Evolutionary conservation across 1,140 invertebrate genomes (phyloP).

Genomic region (Marisa cornuarietis): DNA sequence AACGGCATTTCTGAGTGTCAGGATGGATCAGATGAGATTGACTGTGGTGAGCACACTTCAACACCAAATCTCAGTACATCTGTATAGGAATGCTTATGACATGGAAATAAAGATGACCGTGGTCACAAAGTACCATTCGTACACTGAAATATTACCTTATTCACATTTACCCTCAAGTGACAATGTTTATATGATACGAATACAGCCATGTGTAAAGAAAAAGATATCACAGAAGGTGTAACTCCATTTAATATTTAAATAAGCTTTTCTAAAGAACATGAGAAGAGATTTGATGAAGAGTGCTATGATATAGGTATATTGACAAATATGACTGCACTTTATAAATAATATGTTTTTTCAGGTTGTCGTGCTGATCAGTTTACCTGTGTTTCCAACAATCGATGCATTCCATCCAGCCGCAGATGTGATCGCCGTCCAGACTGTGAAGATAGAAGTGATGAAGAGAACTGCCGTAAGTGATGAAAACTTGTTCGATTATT

Average conservation of each 20-base stretch:
- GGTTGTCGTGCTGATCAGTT: slow-evolving; percentile 27
- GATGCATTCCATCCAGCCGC: slow-evolving; percentile 25
- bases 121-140: too few relatives aligned
- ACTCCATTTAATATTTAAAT: too few relatives aligned
- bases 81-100: too few relatives aligned
- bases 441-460: slow-evolving; percentile 84
- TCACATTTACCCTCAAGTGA: too few relatives aligned
- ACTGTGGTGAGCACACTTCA: slow-evolving; percentile 71
- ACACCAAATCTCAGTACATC: too few relatives aligned
- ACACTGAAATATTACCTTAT: too few relatives aligned
- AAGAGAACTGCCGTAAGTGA: slow-evolving; percentile 43
- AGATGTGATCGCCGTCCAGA: slow-evolving; percentile 83
- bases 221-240: too few relatives aligned
- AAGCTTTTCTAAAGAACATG: too few relatives aligned
- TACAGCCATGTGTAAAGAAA: too few relatives aligned
- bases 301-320: background rate
- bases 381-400: slow-evolving; percentile 22
- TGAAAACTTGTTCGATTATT: background rate
- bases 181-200: too few relatives aligned
- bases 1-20: slow-evolving; percentile 59
- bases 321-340: too few relatives aligned
- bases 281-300: background rate
- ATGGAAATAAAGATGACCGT: too few relatives aligned
- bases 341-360: background rate
- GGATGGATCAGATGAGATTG: slow-evolving; percentile 68